Percentiles rank a stretch among this genome's conserved stretches.
These are phyloP conservation scores for Plecturocebus donacophilus DNA, from an alignment of 2,113 vertebrate genomes.

Conservation along the genomic window DNA sequence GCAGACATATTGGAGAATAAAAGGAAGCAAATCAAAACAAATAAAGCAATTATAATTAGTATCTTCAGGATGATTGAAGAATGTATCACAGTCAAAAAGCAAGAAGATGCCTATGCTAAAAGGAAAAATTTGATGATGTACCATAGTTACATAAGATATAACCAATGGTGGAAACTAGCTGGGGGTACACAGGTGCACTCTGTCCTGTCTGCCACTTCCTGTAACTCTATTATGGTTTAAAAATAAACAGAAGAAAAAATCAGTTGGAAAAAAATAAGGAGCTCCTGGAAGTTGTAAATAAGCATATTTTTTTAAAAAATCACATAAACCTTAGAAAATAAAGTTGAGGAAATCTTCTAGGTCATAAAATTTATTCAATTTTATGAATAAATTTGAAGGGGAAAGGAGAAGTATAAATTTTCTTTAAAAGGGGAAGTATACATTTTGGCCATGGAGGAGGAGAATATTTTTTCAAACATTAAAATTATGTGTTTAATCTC, in stretches of 20 bases:
- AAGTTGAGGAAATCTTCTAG: neutral
- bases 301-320: neutral
- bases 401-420: neutral
- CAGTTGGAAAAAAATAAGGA: neutral
- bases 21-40: neutral
- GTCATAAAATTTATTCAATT: neutral
- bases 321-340: neutral
- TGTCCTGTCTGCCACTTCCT: neutral
- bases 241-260: neutral
- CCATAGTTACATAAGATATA: neutral
- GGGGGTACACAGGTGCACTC: rapidly evolving
- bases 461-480: neutral
- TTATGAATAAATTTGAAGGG: neutral
- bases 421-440: neutral
- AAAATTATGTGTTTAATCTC: neutral
- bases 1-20: neutral
- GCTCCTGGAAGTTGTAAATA: neutral
- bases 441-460: neutral
- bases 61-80: neutral
- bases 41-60: neutral
- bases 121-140: neutral
- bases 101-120: neutral
- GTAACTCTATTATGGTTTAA: neutral
- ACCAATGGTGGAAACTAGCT: neutral
- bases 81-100: neutral